A percentile compares a stretch with the other conserved stretches of the same genome.
Conservation (phyloP, 2,888 invertebrate species). For the Oligia fasciuncula region DNA sequence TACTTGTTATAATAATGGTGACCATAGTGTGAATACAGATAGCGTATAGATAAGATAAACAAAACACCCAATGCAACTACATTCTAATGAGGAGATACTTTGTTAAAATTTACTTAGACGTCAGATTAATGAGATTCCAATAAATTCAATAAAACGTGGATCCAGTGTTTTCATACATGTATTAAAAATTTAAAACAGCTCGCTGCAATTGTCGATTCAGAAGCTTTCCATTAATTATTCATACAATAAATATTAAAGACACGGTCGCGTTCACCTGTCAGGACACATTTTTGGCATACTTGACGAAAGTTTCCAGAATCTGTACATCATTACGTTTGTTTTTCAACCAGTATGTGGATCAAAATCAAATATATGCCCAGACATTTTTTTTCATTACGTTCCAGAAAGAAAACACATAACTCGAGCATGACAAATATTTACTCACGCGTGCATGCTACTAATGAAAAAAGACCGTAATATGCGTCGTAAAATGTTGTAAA, state of each 20-base stretch:
- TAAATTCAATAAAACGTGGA: conserved; percentile 35
- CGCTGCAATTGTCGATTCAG: conserved; percentile 27
- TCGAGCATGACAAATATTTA: conserved; percentile 59
- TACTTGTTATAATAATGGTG: conserved; percentile 37
- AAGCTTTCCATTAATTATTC: conserved; percentile 44
- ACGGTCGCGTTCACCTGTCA: conserved; percentile 14
- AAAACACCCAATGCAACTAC: conserved; percentile 24
- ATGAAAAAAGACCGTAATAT: conserved; percentile 54
- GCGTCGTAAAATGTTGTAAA: conserved; percentile 47
- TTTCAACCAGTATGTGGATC: conserved; percentile 41
- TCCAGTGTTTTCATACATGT: conserved; percentile 37
- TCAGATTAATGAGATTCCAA: conserved; percentile 38
- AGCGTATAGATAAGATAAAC: conserved; percentile 48
- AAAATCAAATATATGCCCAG: conserved; percentile 41
- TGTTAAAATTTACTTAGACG: conserved; percentile 38
- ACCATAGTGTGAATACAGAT: conserved; percentile 39
- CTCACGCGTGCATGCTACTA: conserved; percentile 42
- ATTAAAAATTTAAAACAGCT: conserved; percentile 29
- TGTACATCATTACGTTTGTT: conserved; percentile 30
- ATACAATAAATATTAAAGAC: conserved; percentile 52
- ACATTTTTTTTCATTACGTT: conserved; percentile 54
- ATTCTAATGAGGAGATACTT: conserved; percentile 36
- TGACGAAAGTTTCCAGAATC: conserved; percentile 29
- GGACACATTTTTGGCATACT: conserved; percentile 13
- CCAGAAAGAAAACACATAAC: conserved; percentile 52